Conservation (phyloP, 64 coral and sea anemone species). For the Hydrozoanthus tunicans region DNA sequence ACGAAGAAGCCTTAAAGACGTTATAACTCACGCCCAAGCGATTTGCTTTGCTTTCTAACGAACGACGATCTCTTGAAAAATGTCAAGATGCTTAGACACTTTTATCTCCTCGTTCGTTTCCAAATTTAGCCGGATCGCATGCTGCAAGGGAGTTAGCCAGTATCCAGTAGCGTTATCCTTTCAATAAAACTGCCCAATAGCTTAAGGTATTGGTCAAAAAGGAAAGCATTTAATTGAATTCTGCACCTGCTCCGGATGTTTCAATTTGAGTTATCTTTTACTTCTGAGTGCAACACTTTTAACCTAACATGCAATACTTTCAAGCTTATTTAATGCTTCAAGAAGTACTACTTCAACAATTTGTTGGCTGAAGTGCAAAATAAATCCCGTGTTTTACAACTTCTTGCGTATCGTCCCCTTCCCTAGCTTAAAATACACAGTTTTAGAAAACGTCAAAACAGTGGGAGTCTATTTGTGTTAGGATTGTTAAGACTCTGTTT, state of each 20-base stretch:
- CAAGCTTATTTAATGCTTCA: neutral
- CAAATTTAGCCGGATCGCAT: constrained; percentile 34
- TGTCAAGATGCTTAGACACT: constrained; percentile 1
- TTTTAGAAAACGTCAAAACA: constrained; percentile 13
- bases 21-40: neutral
- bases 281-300: neutral
- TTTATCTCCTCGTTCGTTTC: constrained; percentile 1
- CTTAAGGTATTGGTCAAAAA: constrained; percentile 45
- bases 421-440: neutral
- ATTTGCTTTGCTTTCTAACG: neutral
- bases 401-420: neutral
- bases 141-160: constrained; percentile 16
- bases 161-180: constrained; percentile 40
- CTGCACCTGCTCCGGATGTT: constrained; percentile 22
- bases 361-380: neutral
- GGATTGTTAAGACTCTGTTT: constrained; percentile 34
- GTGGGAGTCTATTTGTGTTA: constrained; percentile 12
- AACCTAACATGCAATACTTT: neutral
- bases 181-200: constrained; percentile 44
- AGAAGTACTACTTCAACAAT: neutral
- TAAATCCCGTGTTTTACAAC: neutral
- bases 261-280: neutral
- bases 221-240: constrained; percentile 28
- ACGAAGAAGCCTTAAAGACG: neutral
- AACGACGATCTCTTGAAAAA: neutral